A percentile compares a stretch with the other conserved stretches of the same genome.
Conservation (phyloP, 2,797 vertebrate species). For the Gorsachius magnificus region DNA sequence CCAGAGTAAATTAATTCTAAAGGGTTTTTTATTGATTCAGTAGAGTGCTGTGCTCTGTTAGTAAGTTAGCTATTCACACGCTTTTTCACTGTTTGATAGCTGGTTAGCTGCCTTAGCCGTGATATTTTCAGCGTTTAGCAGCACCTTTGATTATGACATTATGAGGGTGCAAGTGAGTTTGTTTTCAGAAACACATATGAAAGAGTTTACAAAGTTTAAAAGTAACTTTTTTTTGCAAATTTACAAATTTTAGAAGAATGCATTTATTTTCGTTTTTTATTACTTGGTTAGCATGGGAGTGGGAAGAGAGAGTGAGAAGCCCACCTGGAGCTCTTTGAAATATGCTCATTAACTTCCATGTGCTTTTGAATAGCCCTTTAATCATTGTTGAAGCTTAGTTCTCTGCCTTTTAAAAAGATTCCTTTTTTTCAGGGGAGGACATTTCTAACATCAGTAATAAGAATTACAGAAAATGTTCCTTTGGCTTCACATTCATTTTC, state of each 20-base stretch:
- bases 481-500: neutral
- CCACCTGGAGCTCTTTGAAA: neutral
- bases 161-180: neutral
- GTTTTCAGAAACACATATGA: neutral
- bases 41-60: neutral
- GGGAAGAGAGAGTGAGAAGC: neutral
- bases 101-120: neutral
- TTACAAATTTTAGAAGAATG: neutral
- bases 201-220: neutral
- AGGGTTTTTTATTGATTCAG: slow-evolving; percentile 12
- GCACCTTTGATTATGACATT: neutral
- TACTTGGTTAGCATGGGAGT: neutral
- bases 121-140: neutral
- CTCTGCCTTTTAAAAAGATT: neutral
- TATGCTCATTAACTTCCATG: neutral
- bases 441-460: neutral
- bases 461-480: neutral
- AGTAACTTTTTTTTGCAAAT: neutral
- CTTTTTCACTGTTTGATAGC: neutral
- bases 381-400: neutral
- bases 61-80: neutral
- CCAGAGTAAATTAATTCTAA: slow-evolving; percentile 9
- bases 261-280: neutral
- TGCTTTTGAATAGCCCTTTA: neutral
- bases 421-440: neutral